A percentile compares a stretch with the other conserved stretches of the same genome.
Evolutionary conservation across 2,888 invertebrate species (phyloP).

Genomic region (Troides helena): DNA sequence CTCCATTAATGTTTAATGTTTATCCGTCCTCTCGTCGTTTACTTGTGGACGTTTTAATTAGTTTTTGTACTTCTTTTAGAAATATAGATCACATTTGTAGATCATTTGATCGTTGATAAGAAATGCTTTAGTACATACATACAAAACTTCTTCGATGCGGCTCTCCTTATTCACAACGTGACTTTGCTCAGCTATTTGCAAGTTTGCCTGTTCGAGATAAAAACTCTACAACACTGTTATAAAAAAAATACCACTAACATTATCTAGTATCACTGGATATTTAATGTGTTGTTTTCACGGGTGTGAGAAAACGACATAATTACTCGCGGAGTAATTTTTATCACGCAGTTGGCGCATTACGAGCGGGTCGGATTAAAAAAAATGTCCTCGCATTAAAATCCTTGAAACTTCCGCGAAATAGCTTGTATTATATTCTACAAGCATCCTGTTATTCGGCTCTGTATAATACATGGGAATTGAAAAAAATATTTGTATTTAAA

Average conservation of each 20-base stretch:
- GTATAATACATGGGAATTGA: not conserved
- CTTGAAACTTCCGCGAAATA: not conserved
- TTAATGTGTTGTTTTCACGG: not conserved
- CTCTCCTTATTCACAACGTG: too few species aligned
- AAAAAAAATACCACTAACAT: too few species aligned
- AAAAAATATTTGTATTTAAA: too few species aligned
- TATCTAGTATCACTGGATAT: too few species aligned
- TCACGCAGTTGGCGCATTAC: not conserved
- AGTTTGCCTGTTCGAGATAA: too few species aligned
- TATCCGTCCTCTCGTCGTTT: not conserved
- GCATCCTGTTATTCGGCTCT: not conserved
- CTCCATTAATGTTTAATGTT: constrained; percentile 1
- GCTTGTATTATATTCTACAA: not conserved
- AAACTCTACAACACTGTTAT: too few species aligned
- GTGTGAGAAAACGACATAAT: not conserved
- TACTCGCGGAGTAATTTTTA: constrained; percentile 3
- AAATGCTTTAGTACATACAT: too few species aligned
- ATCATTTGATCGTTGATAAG: too few species aligned
- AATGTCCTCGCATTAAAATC: not conserved
- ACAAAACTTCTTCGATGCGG: too few species aligned
- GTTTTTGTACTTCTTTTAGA: not conserved
- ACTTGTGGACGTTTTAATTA: constrained; percentile 4
- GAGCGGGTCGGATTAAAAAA: not conserved
- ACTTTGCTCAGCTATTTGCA: too few species aligned
- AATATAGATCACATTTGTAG: not conserved